Percentiles rank a stretch among this genome's conserved stretches.
Conservation (phyloP, 2,113 vertebrate genomes). For the Hippoglossus stenolepis region DNA sequence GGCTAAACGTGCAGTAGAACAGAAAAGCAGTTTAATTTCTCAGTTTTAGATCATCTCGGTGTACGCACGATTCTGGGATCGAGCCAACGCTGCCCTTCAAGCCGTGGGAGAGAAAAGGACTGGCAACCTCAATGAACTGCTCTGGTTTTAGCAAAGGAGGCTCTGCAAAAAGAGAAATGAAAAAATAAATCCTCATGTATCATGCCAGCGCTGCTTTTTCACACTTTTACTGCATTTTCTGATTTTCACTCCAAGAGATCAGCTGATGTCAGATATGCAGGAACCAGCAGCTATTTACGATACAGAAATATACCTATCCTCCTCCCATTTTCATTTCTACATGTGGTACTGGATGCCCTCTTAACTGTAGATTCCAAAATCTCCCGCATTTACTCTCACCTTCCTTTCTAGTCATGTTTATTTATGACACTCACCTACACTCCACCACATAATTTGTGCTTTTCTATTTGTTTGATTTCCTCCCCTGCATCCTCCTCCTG, state of each 20-base stretch:
- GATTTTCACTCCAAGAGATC: slow-evolving; percentile 54
- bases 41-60: slow-evolving; percentile 26
- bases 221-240: slow-evolving; percentile 36
- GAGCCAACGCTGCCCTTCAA: slow-evolving; percentile 34
- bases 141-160: slow-evolving; percentile 68
- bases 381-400: slow-evolving; percentile 44
- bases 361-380: slow-evolving; percentile 32
- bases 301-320: slow-evolving; percentile 47
- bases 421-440: slow-evolving; percentile 61
- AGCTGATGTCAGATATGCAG: slow-evolving; percentile 58
- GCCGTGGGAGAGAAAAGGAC: slow-evolving; percentile 71
- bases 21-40: not conserved
- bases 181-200: slow-evolving; percentile 17
- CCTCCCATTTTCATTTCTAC: slow-evolving; percentile 47
- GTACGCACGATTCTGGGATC: slow-evolving; percentile 62
- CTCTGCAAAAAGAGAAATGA: slow-evolving; percentile 59
- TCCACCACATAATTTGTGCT: slow-evolving; percentile 38
- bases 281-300: slow-evolving; percentile 61
- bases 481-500: slow-evolving; percentile 48
- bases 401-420: slow-evolving; percentile 53
- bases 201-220: slow-evolving; percentile 35
- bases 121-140: slow-evolving; percentile 77
- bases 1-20: slow-evolving; percentile 1
- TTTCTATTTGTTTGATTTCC: slow-evolving; percentile 55
- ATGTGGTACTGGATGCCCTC: slow-evolving; percentile 34